A percentile compares a stretch with the other conserved stretches of the same genome.
phyloP scores from a whole-genome alignment of 2,797 vertebrate species.

The Sphaeramia orbicularis region DNA sequence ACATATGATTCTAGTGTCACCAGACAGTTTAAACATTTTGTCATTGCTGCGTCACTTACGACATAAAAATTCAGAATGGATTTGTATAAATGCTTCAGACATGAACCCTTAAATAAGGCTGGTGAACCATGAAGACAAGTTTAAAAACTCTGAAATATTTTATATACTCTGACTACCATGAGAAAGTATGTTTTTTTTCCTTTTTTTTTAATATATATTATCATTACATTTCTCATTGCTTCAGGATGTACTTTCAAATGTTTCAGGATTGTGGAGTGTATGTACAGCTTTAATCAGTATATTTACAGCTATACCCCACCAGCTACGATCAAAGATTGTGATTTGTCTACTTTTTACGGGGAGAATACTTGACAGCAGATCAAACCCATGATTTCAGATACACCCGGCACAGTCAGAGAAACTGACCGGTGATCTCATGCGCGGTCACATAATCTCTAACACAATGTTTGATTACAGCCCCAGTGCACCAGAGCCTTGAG shows the following conservation, averaged over 20 bases:
- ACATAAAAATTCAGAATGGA: conserved; percentile 37
- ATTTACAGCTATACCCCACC: too few relatives aligned
- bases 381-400: conserved; percentile 2
- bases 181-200: neutral
- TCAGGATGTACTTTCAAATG: conserved; percentile 9
- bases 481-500: conserved; percentile 24
- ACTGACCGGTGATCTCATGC: conserved; percentile 2
- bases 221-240: conserved; percentile 1
- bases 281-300: too few relatives aligned
- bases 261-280: conserved; percentile 4
- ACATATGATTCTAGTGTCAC: conserved; percentile 38
- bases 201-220: neutral
- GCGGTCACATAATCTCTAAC: conserved; percentile 16
- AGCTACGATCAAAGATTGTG: conserved; percentile 10
- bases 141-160: conserved; percentile 22
- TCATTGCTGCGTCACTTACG: conserved; percentile 27
- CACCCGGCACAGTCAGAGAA: neutral
- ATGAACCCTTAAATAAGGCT: conserved; percentile 30
- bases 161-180: conserved; percentile 6
- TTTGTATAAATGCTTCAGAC: conserved; percentile 36
- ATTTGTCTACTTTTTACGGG: conserved; percentile 9
- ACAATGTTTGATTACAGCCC: conserved; percentile 30
- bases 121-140: conserved; percentile 21
- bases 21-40: conserved; percentile 36
- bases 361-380: conserved; percentile 16